Percentiles rank a stretch among this genome's conserved stretches.
Conservation (phyloP, 1,140 invertebrate species). For the Palaemon carinicauda region DNA sequence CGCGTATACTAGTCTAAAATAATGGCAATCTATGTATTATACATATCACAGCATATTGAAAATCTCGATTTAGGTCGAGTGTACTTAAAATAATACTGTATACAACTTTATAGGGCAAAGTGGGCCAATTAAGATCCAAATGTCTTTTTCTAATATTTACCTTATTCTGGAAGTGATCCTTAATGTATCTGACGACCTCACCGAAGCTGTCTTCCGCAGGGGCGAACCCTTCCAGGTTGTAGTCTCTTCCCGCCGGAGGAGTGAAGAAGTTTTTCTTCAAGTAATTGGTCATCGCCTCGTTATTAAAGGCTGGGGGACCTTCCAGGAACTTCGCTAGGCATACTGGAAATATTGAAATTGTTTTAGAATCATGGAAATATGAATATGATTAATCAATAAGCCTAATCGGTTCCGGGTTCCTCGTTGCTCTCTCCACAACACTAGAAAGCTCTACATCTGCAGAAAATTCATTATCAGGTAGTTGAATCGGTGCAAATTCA, state of each 20-base stretch:
- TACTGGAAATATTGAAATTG: conserved; percentile 10
- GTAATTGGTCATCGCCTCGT: conserved; percentile 41
- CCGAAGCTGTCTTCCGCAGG: conserved; percentile 26
- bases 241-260: conserved; percentile 7
- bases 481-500: too few relatives aligned
- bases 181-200: conserved; percentile 29
- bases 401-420: too few relatives aligned
- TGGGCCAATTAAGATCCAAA: too few relatives aligned
- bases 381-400: background rate
- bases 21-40: too few relatives aligned
- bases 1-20: too few relatives aligned
- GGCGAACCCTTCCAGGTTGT: conserved; percentile 18
- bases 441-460: too few relatives aligned
- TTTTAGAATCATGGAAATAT: background rate
- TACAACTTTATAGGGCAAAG: too few relatives aligned
- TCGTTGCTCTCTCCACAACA: too few relatives aligned
- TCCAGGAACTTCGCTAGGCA: conserved; percentile 56
- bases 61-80: too few relatives aligned
- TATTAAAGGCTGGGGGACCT: conserved; percentile 56
- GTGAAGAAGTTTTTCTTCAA: conserved; percentile 29
- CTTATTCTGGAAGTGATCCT: conserved; percentile 54
- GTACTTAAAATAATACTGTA: too few relatives aligned
- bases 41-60: too few relatives aligned
- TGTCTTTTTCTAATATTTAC: background rate
- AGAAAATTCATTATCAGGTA: too few relatives aligned